phyloP scores from a whole-genome alignment of 2,113 vertebrate species.

The Amphiprion ocellaris region DNA sequence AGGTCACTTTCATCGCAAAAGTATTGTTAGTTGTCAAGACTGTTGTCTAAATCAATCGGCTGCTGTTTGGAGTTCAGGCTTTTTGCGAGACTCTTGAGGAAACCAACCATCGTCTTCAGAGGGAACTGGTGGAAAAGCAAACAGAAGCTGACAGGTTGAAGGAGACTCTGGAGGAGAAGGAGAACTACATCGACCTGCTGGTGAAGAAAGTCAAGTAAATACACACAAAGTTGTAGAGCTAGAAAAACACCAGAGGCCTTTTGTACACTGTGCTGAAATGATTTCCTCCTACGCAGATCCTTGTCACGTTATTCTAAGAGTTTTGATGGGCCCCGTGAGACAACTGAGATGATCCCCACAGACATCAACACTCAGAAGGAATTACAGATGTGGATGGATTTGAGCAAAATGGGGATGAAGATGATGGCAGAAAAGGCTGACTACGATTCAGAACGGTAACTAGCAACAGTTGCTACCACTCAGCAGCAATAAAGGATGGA shows the following conservation, averaged over 20 bases:
- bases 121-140: constrained; percentile 89
- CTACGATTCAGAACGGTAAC: background rate
- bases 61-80: constrained; percentile 76
- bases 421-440: background rate
- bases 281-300: constrained; percentile 23
- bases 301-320: background rate
- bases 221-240: background rate
- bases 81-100: constrained; percentile 93
- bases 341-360: background rate
- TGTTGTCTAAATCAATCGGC: background rate
- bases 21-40: background rate
- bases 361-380: background rate
- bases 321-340: background rate
- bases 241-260: background rate
- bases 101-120: constrained; percentile 90
- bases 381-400: background rate
- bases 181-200: constrained; percentile 84
- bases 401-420: background rate
- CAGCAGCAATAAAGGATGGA: too few species aligned
- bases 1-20: constrained; percentile 50
- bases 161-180: constrained; percentile 85
- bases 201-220: constrained; percentile 85
- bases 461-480: too few species aligned
- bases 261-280: background rate
- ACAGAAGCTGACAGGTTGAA: constrained; percentile 87